Evolutionary conservation across 2,797 vertebrate species (phyloP).

Genomic region (Sebastes kiyomatsui): DNA sequence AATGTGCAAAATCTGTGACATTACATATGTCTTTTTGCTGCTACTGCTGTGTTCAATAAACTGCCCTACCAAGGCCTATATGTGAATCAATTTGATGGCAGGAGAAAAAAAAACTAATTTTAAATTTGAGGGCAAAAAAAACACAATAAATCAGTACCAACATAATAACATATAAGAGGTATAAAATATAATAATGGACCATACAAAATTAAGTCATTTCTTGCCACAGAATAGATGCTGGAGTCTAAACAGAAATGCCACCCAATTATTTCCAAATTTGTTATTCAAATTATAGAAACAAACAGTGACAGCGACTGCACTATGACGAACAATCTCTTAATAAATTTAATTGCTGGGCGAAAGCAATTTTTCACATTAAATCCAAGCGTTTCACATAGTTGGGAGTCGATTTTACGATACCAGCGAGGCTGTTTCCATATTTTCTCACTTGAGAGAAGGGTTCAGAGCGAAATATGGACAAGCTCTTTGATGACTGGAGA

Average conservation of each 20-base stretch:
- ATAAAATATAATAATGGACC: slow-evolving; percentile 9
- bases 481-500: slow-evolving; percentile 36
- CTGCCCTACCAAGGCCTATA: not conserved
- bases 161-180: slow-evolving; percentile 18
- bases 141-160: slow-evolving; percentile 18
- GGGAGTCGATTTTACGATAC: slow-evolving; percentile 14
- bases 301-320: slow-evolving; percentile 12
- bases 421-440: slow-evolving; percentile 11
- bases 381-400: slow-evolving; percentile 1
- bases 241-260: not conserved
- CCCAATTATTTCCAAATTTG: slow-evolving; percentile 39
- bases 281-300: slow-evolving; percentile 26
- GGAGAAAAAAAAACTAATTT: not conserved
- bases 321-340: slow-evolving; percentile 9
- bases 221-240: slow-evolving; percentile 5
- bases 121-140: slow-evolving; percentile 4
- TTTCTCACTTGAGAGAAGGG: slow-evolving; percentile 13
- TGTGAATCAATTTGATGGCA: slow-evolving; percentile 30
- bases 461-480: slow-evolving; percentile 37
- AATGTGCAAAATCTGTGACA: slow-evolving; percentile 14
- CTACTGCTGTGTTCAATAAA: slow-evolving; percentile 15
- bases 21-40: not conserved
- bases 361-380: slow-evolving; percentile 16
- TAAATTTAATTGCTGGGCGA: slow-evolving; percentile 5
- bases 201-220: slow-evolving; percentile 18